These are phyloP conservation scores for Drosophila prosaltans DNA, from an alignment of 1,140 invertebrate genomes.

Conservation along the genomic window DNA sequence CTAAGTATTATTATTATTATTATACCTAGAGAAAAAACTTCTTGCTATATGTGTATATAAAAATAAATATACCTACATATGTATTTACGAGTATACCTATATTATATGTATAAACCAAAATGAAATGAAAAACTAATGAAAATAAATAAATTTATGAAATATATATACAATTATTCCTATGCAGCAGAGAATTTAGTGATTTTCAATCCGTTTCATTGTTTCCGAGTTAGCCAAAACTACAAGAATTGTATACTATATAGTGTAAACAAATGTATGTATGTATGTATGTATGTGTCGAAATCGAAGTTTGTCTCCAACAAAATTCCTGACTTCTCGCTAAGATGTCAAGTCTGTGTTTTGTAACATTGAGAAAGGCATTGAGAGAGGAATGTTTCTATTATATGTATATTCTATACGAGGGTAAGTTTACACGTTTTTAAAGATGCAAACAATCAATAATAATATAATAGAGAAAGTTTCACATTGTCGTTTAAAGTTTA, in stretches of 20 bases:
- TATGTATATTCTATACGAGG: background rate
- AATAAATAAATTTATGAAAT: conserved; percentile 51
- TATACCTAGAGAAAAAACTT: conserved; percentile 35
- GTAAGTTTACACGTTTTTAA: background rate
- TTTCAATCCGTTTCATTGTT: conserved; percentile 11
- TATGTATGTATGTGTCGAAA: background rate
- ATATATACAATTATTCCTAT: conserved; percentile 35
- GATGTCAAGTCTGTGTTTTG: background rate
- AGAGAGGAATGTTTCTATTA: no score
- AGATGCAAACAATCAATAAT: background rate
- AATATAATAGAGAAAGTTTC: background rate
- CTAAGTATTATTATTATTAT: conserved; percentile 13
- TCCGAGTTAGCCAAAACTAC: background rate
- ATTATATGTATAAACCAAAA: conserved; percentile 39
- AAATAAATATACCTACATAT: conserved; percentile 25
- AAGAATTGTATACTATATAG: background rate
- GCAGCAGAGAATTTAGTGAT: conserved; percentile 13
- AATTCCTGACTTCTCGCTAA: background rate
- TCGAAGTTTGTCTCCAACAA: background rate
- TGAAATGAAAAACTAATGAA: conserved; percentile 27
- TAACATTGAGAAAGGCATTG: background rate
- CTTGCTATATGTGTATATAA: conserved; percentile 50
- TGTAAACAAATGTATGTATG: no score
- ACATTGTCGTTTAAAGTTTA: no score
- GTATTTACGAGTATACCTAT: conserved; percentile 19